phyloP scores from a whole-genome alignment of 1,140 invertebrate species.

The Cepaea nemoralis region DNA sequence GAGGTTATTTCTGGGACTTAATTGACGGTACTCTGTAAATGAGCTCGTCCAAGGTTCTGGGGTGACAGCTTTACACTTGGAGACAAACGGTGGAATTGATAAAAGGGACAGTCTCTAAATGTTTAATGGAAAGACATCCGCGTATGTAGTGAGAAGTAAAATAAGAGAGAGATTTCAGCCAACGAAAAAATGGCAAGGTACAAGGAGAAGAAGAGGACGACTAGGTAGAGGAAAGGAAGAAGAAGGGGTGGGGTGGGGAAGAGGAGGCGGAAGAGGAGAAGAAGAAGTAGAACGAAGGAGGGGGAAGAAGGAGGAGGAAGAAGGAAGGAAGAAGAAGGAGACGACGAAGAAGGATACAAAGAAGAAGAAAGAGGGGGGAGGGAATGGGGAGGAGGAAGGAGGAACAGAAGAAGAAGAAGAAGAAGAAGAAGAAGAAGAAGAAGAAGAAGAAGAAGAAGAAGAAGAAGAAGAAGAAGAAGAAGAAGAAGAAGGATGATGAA shows the following conservation, averaged over 20 bases:
- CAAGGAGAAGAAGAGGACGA: constrained; percentile 7
- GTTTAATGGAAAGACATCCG: no score
- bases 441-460: constrained; percentile 6
- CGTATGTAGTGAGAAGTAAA: no score
- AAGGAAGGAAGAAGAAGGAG: constrained; percentile 4
- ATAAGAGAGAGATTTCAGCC: no score
- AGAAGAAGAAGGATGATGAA: neutral
- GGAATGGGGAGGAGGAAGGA: neutral
- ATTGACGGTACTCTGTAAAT: no score
- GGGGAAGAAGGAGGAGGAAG: neutral
- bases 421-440: neutral
- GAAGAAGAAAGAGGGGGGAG: neutral
- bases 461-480: neutral
- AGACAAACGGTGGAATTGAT: no score
- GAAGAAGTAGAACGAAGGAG: neutral
- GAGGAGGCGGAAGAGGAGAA: no score
- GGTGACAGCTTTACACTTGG: no score
- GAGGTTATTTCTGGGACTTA: no score
- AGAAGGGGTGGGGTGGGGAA: neutral
- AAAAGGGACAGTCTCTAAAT: no score
- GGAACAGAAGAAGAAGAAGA: neutral
- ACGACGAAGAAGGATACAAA: no score
- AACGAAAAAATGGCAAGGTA: no score
- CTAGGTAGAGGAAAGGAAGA: neutral
- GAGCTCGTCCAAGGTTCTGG: no score